A percentile compares a stretch with the other conserved stretches of the same genome.
Evolutionary conservation across 2,888 invertebrate genomes (phyloP).

Genomic region (Leptinotarsa haldemani): DNA sequence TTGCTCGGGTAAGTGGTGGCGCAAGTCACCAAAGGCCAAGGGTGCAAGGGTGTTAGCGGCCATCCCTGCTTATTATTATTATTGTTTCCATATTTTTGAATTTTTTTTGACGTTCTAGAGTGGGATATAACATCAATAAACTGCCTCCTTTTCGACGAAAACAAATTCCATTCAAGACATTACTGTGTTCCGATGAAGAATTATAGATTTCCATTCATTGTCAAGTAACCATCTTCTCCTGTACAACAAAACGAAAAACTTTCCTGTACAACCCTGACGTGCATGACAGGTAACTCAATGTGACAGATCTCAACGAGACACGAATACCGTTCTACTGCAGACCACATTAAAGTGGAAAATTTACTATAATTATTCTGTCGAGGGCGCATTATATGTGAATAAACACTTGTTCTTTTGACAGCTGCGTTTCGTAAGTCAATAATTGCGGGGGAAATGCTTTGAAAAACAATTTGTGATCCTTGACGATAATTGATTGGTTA

Average conservation of each 20-base stretch:
- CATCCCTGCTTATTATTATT: too few relatives aligned
- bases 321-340: constrained; percentile 42
- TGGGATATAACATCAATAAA: too few relatives aligned
- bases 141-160: too few relatives aligned
- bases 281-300: constrained; percentile 28
- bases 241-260: background rate
- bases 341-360: constrained; percentile 48
- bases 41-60: too few relatives aligned
- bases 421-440: constrained; percentile 45
- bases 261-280: background rate
- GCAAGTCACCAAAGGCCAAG: too few relatives aligned
- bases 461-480: constrained; percentile 14
- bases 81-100: too few relatives aligned
- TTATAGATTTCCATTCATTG: too few relatives aligned
- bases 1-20: too few relatives aligned
- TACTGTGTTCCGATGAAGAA: too few relatives aligned
- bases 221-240: background rate
- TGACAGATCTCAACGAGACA: constrained; percentile 33
- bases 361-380: constrained; percentile 50
- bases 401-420: constrained; percentile 50
- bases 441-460: constrained; percentile 44
- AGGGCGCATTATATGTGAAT: constrained; percentile 43
- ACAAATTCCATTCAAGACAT: too few relatives aligned
- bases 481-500: constrained; percentile 17
- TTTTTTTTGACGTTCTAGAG: too few relatives aligned